Percentiles rank a stretch among this genome's conserved stretches.
phyloP scores from a whole-genome alignment of 1,140 invertebrate species.

The Anastrepha obliqua region DNA sequence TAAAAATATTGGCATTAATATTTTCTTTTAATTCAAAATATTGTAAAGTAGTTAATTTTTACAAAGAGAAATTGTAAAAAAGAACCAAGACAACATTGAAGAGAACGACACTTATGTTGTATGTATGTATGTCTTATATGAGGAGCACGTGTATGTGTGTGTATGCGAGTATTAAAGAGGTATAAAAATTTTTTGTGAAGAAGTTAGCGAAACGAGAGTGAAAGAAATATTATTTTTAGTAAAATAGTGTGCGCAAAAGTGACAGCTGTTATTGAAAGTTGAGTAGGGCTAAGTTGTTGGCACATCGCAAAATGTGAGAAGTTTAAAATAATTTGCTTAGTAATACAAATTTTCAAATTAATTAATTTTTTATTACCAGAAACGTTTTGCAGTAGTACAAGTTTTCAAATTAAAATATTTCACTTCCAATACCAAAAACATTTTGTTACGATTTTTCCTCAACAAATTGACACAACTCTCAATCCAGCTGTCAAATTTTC shows the following conservation, averaged over 20 bases:
- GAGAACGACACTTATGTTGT: conserved; percentile 36
- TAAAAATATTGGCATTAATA: conserved; percentile 44
- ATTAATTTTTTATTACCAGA: too few species aligned
- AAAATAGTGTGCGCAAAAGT: not conserved
- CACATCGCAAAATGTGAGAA: too few species aligned
- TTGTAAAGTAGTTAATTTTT: conserved; percentile 17
- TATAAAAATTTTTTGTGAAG: not conserved
- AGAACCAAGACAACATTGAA: conserved; percentile 41
- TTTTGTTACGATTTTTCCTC: too few species aligned
- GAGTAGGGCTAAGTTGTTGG: too few species aligned
- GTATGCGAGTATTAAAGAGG: not conserved
- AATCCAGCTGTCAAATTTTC: not conserved
- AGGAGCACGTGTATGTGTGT: not conserved
- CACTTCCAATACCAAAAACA: too few species aligned
- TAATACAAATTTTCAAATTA: too few species aligned
- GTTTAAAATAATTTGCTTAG: too few species aligned
- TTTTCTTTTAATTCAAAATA: not conserved
- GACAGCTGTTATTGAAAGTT: not conserved
- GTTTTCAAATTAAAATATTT: too few species aligned
- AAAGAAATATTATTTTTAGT: not conserved
- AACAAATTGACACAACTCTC: not conserved
- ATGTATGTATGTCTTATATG: not conserved
- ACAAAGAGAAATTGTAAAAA: conserved; percentile 49
- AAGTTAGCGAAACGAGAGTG: not conserved
- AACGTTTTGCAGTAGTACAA: too few species aligned